Evolutionary conservation across 2,888 invertebrate species (phyloP).

Genomic region (Apamea sordens): DNA sequence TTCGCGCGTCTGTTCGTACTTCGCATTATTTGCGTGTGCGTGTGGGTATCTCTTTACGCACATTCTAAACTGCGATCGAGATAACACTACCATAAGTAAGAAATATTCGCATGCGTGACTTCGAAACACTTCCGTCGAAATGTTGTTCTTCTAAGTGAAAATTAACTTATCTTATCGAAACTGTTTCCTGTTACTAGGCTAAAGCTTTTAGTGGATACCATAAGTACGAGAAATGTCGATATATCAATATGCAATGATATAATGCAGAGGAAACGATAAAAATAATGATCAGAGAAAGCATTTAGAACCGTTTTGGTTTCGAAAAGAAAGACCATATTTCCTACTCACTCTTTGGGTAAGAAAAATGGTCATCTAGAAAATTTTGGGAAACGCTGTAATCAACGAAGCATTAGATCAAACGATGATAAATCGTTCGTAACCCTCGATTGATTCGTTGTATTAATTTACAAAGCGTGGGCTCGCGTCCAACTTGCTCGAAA

Average conservation of each 20-base stretch:
- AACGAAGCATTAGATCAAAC: conserved; percentile 25
- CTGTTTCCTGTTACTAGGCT: conserved; percentile 53
- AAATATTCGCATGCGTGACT: conserved; percentile 54
- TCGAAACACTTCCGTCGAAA: conserved; percentile 44
- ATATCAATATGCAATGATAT: not conserved
- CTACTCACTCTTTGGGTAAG: not conserved
- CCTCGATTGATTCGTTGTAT: conserved; percentile 69
- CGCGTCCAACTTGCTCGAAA: conserved; percentile 51
- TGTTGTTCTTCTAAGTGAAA: conserved; percentile 35
- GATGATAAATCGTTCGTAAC: conserved; percentile 64
- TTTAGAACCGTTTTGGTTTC: not conserved
- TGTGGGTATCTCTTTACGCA: conserved; percentile 51
- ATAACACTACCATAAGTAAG: conserved; percentile 44
- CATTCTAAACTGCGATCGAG: conserved; percentile 52
- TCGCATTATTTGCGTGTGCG: conserved; percentile 21
- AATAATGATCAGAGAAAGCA: not conserved
- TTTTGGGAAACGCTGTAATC: conserved; percentile 18
- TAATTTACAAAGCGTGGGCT: conserved; percentile 69
- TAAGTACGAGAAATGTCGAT: conserved; percentile 2
- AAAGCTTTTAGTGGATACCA: conserved; percentile 27
- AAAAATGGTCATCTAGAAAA: not conserved
- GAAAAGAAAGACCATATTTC: not conserved
- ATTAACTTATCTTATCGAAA: conserved; percentile 43
- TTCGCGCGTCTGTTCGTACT: conserved; percentile 40
- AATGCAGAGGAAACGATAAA: not conserved